Evolutionary conservation across 2,797 vertebrate species (phyloP), one percentile per base, ranked within the genome.

Genomic region (Remorina albescens): DNA sequence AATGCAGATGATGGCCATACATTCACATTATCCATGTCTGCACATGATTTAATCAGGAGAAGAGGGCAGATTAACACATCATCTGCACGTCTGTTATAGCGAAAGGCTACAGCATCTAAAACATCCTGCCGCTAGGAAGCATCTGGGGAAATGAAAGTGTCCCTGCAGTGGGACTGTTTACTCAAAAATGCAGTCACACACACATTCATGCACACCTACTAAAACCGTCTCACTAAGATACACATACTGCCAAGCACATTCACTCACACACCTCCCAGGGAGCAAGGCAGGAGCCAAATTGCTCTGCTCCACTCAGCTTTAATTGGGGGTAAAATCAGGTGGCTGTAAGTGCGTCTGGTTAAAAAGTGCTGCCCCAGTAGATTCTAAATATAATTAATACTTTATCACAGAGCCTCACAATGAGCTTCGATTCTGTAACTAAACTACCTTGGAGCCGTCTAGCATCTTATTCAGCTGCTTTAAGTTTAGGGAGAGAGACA

Each of bases 261-360:
- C n/a, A 53, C 44, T 58, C 61, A 25, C 59, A 46, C 39, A 16
- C 65, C 77, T 64, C 79, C 76, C 51, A 66, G 86, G 74, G 80
- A 88, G 83, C 5, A 2, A 42, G 58, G 74, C 57, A 8, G 49
- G 54, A 80, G 86, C 80, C 71, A 83, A 82, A 81, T 82, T 76
- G 71, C 71, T 76, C 56, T 28, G 21, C 71, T 80, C 66, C 26
- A 65, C 79, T 88, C 84, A 84, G 80, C 79, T 86, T 86, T 88
- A 91, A 92, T 91, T 90, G 83, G 76, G 76, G 80, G 80, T 90
- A 85, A 91, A 90, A 90, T 92, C 82, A 77, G 82, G 84, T 82
- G 69, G 78, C 78, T 56, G 67, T 15, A 56, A 79, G 74, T 76
- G 72, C 3, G 67, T 50, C 56, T 89, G 84, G 73, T 88, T 84